Percentiles rank a stretch among this genome's conserved stretches.
These are phyloP conservation scores for Heliconius charithonia DNA, from an alignment of 2,888 invertebrate genomes.

Conservation along the genomic window DNA sequence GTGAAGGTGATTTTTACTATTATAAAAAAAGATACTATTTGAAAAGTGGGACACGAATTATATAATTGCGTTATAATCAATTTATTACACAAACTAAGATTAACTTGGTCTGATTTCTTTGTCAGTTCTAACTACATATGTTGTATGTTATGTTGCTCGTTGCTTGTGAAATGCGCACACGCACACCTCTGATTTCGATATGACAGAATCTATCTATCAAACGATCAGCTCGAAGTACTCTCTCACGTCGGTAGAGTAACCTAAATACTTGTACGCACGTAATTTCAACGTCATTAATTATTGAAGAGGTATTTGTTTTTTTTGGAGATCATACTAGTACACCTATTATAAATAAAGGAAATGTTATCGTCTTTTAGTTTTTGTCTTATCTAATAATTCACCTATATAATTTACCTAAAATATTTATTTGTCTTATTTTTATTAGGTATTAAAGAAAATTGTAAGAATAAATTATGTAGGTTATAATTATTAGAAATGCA, in stretches of 20 bases:
- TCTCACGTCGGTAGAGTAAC: conserved; percentile 25
- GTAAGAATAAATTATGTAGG: too few species aligned
- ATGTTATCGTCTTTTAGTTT: neutral
- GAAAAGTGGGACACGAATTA: neutral
- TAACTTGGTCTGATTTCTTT: conserved; percentile 15
- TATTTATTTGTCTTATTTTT: neutral
- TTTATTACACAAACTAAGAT: conserved; percentile 15
- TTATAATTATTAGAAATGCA: neutral
- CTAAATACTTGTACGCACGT: conserved; percentile 18
- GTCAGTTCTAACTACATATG: conserved; percentile 7
- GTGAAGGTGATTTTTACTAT: too few species aligned
- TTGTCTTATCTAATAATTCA: neutral
- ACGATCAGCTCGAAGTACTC: conserved; percentile 23
- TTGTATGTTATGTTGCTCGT: conserved; percentile 12
- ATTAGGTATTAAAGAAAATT: too few species aligned
- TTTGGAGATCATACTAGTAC: neutral
- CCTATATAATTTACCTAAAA: neutral
- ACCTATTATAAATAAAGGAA: neutral
- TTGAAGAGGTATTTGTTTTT: neutral
- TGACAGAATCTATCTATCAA: conserved; percentile 24
- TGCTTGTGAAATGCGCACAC: conserved; percentile 24
- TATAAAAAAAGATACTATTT: neutral
- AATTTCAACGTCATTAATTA: conserved; percentile 13
- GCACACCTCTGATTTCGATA: conserved; percentile 20
- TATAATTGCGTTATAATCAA: conserved; percentile 7